phyloP scores from a whole-genome alignment of 1,140 invertebrate genomes.

The Trypoxylus dichotomus region DNA sequence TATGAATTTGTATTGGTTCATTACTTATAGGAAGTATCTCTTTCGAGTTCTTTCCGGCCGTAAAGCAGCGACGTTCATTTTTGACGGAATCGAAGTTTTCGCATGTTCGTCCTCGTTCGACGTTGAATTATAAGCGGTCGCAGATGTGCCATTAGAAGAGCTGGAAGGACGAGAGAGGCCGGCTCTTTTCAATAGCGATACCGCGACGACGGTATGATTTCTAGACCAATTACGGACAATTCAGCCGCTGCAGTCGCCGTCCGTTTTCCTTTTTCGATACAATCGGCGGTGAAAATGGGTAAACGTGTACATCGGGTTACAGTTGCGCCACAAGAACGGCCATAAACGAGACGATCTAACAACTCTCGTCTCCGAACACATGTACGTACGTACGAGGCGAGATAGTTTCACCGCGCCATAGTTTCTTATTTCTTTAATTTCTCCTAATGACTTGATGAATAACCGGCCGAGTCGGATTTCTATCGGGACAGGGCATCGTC shows the following conservation, averaged over 20 bases:
- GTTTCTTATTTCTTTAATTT: constrained; percentile 7
- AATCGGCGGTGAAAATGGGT: not conserved
- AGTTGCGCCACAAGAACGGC: not conserved
- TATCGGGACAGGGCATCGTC: not conserved
- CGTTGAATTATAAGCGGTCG: too few species aligned
- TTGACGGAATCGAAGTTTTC: too few species aligned
- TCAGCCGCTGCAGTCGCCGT: too few species aligned
- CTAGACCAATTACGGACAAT: not conserved
- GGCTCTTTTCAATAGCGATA: too few species aligned
- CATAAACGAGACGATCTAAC: not conserved
- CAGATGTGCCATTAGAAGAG: too few species aligned
- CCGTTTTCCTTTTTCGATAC: constrained; percentile 4
- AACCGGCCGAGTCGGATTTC: not conserved
- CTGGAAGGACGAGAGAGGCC: too few species aligned
- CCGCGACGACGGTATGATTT: not conserved
- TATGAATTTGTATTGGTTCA: too few species aligned
- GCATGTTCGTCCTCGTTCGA: too few species aligned
- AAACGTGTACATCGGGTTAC: not conserved
- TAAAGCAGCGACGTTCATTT: too few species aligned
- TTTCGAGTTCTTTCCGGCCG: too few species aligned
- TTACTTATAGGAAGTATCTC: too few species aligned
- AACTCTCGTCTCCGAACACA: not conserved
- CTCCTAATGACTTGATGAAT: not conserved
- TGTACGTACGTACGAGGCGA: not conserved
- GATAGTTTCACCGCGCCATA: not conserved